These are phyloP conservation scores for Toxotes lorentzi DNA, from an alignment of 2,797 vertebrate species.

Conservation along the genomic window DNA sequence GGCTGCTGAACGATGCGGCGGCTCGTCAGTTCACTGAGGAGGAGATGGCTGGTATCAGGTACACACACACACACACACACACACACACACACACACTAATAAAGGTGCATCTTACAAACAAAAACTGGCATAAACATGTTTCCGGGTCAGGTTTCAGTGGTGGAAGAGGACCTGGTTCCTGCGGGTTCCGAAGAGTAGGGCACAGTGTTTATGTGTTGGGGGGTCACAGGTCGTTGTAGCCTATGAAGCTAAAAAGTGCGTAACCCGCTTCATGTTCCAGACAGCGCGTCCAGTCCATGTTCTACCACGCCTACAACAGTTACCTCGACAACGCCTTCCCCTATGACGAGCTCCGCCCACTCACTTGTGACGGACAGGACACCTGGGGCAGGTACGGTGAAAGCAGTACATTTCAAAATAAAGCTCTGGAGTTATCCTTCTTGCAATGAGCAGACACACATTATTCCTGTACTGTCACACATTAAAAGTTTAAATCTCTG, in stretches of 20 bases:
- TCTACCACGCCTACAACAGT: constrained; percentile 98
- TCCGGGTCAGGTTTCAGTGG: too few relatives aligned
- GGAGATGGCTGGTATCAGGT: constrained; percentile 69
- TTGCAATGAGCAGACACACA: too few relatives aligned
- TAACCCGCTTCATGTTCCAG: constrained; percentile 73
- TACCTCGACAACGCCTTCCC: constrained; percentile 96
- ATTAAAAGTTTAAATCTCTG: too few relatives aligned
- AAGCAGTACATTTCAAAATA: neutral
- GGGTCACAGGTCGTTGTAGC: too few relatives aligned
- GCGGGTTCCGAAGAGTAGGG: too few relatives aligned
- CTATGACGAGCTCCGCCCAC: constrained; percentile 95
- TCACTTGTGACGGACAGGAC: constrained; percentile 97
- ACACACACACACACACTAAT: constrained; percentile 13
- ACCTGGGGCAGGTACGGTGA: constrained; percentile 95
- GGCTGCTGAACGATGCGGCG: constrained; percentile 44
- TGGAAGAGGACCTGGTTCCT: too few relatives aligned
- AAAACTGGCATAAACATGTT: too few relatives aligned
- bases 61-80: neutral
- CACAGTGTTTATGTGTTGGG: too few relatives aligned
- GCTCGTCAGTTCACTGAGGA: constrained; percentile 61
- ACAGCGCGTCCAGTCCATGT: constrained; percentile 94
- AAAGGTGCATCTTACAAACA: too few relatives aligned
- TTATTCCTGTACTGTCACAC: too few relatives aligned
- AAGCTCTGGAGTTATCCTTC: neutral
- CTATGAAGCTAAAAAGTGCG: too few relatives aligned